Evolutionary conservation across 2,888 invertebrate species (phyloP).

Genomic region (Monochamus alternatus): DNA sequence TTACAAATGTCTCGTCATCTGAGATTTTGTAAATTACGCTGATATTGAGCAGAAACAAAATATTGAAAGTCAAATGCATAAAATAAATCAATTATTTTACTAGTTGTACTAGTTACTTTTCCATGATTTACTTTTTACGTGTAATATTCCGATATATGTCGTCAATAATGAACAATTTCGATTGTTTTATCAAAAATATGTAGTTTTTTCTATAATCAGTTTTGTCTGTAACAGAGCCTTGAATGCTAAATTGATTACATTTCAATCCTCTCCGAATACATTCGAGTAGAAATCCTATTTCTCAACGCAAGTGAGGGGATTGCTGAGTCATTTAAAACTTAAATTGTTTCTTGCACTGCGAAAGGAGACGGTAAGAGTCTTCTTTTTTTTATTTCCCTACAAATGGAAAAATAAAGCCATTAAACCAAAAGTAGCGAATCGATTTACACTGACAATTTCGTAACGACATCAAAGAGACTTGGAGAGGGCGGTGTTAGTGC

Average conservation of each 20-base stretch:
- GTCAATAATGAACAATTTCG: too few species aligned
- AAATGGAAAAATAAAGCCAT: slow-evolving; percentile 35
- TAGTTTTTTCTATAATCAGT: too few species aligned
- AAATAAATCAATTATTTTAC: too few species aligned
- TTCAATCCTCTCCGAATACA: background rate
- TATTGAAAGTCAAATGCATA: too few species aligned
- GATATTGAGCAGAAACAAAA: too few species aligned
- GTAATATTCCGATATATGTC: too few species aligned
- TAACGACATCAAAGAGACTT: slow-evolving; percentile 18
- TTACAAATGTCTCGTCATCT: too few species aligned
- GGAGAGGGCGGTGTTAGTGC: background rate
- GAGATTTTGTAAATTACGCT: too few species aligned
- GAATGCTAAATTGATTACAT: background rate
- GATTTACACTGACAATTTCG: slow-evolving; percentile 25
- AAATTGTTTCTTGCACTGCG: slow-evolving; percentile 22
- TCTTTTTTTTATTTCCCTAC: slow-evolving; percentile 20
- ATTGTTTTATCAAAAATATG: too few species aligned
- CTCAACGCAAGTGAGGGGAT: background rate
- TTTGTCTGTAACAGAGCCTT: too few species aligned
- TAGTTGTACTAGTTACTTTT: too few species aligned
- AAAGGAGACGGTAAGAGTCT: background rate
- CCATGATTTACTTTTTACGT: too few species aligned
- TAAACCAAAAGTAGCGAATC: slow-evolving; percentile 35
- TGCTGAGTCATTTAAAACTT: slow-evolving; percentile 5
- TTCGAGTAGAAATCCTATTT: background rate